phyloP scores from a whole-genome alignment of 2,888 invertebrate species.

The Dynastes maya region DNA sequence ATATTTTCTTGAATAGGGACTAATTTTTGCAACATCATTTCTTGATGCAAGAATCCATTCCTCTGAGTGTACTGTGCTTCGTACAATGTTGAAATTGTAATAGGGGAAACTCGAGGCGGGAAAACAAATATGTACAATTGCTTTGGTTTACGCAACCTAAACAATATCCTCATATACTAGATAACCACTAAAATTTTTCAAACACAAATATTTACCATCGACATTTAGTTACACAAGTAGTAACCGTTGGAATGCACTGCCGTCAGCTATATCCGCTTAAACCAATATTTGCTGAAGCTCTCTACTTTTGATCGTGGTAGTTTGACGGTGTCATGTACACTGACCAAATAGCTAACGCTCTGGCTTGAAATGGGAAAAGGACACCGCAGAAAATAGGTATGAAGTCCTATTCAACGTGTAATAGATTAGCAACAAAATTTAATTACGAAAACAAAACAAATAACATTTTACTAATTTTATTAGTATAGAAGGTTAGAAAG shows the following conservation, averaged over 20 bases:
- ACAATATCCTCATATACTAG: background rate
- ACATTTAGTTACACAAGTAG: background rate
- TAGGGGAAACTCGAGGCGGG: too few relatives aligned
- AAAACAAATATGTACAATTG: too few relatives aligned
- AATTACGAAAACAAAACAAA: too few relatives aligned
- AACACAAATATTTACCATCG: slow-evolving; percentile 22
- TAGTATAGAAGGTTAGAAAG: too few relatives aligned
- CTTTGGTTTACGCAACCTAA: background rate
- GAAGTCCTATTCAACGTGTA: too few relatives aligned
- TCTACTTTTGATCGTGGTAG: background rate
- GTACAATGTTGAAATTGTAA: too few relatives aligned
- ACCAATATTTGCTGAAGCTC: slow-evolving; percentile 15
- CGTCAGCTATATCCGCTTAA: slow-evolving; percentile 9
- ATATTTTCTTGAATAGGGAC: too few relatives aligned
- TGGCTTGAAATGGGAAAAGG: background rate
- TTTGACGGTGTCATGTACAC: background rate
- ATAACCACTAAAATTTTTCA: background rate
- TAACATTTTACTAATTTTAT: too few relatives aligned
- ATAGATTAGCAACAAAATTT: too few relatives aligned
- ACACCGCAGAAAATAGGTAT: background rate
- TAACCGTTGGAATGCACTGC: background rate
- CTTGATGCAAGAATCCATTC: too few relatives aligned
- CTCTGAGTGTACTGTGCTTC: too few relatives aligned
- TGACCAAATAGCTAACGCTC: background rate
- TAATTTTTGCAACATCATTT: too few relatives aligned